phyloP scores from a whole-genome alignment of 2,888 invertebrate genomes.

The Neelides folsomi region DNA sequence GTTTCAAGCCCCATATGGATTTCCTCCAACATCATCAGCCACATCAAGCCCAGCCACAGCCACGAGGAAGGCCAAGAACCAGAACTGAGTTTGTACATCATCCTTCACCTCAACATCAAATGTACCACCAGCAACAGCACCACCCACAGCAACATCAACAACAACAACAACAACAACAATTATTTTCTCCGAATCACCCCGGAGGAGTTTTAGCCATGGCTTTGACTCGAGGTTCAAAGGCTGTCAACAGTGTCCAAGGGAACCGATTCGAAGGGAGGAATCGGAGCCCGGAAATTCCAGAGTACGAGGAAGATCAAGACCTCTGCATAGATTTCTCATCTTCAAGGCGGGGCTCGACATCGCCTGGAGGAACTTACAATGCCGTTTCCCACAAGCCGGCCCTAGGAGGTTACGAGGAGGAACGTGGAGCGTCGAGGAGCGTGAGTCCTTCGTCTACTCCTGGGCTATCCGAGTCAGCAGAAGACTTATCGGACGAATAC shows the following conservation, averaged over 20 bases:
- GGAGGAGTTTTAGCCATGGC: slow-evolving; percentile 33
- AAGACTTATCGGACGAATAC: slow-evolving; percentile 20
- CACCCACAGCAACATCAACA: not conserved
- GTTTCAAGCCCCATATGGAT: no score
- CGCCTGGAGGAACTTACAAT: slow-evolving; percentile 20
- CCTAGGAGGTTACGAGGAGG: no score
- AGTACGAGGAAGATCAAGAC: slow-evolving; percentile 9
- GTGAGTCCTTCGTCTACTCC: slow-evolving; percentile 29
- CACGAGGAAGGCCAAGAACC: no score
- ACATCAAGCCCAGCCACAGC: no score
- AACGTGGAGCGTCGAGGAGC: slow-evolving; percentile 26
- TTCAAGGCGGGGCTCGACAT: slow-evolving; percentile 18
- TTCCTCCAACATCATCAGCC: no score
- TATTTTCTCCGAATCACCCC: slow-evolving; percentile 8
- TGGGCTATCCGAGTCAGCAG: slow-evolving; percentile 20
- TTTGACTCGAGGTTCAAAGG: slow-evolving; percentile 31
- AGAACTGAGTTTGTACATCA: no score
- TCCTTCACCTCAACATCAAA: not conserved
- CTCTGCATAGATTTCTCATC: slow-evolving; percentile 23
- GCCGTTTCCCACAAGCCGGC: no score
- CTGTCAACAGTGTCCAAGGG: slow-evolving; percentile 10
- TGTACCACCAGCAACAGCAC: not conserved
- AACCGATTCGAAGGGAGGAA: not conserved
- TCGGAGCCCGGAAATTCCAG: not conserved
- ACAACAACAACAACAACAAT: not conserved